A percentile compares a stretch with the other conserved stretches of the same genome.
These are phyloP conservation scores for Lithodes maja DNA, from an alignment of 2,888 invertebrate species.

Conservation along the genomic window DNA sequence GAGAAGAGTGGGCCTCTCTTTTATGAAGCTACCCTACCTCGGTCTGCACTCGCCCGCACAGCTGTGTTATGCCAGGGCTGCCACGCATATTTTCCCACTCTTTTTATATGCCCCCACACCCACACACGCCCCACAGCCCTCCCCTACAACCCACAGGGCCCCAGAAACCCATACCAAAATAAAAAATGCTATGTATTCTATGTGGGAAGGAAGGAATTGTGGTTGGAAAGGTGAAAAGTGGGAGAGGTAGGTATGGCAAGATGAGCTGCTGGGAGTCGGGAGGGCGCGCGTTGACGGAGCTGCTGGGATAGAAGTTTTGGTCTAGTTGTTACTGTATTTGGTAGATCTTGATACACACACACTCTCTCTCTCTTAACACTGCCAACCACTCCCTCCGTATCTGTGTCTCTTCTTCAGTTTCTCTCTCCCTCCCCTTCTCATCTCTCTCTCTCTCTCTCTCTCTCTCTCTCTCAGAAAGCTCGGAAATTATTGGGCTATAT, in stretches of 20 bases:
- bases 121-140: no score
- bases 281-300: constrained; percentile 62
- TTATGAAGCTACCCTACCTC: neutral
- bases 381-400: neutral
- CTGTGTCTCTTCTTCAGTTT: neutral
- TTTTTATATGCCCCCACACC: no score
- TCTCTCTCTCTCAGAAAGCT: neutral
- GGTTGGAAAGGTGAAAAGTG: constrained; percentile 6
- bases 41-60: constrained; percentile 63
- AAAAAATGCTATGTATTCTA: neutral
- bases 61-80: constrained; percentile 60
- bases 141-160: no score
- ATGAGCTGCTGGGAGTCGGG: constrained; percentile 15
- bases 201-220: neutral
- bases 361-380: neutral
- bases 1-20: no score
- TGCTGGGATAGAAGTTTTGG: constrained; percentile 54
- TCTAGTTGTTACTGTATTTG: constrained; percentile 66
- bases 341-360: constrained; percentile 38
- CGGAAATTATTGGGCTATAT: neutral
- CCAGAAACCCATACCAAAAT: no score
- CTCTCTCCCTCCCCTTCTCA: neutral
- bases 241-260: constrained; percentile 36
- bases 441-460: neutral
- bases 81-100: neutral